Evolutionary conservation across 2,888 invertebrate species (phyloP), one percentile per base, ranked within the genome.

Genomic region (Brachyptera risi): DNA sequence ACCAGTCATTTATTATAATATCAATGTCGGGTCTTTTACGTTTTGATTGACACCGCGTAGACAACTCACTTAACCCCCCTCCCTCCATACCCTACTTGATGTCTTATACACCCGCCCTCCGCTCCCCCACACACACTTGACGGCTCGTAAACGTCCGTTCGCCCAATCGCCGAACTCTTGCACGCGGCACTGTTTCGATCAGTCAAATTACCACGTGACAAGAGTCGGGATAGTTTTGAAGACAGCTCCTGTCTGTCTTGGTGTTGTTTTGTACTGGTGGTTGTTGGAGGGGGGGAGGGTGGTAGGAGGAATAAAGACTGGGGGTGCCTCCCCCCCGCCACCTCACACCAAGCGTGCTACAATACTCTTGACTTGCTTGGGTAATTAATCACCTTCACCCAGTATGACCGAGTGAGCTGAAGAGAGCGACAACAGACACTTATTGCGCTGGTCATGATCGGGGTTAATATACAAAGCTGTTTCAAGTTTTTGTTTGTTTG

Each of bases 11-110:
- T 42, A 42, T 42, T 42, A 42, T 42, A 42, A 13, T 42, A 42
- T 42, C 42, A 21, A 15, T 42, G 42, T 42, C 42, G 17, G 42
- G 42, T n/a, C n/a, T n/a, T n/a, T n/a, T n/a, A n/a, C n/a, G n/a
- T n/a, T n/a, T 42, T 42, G 42, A 42, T 42, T 42, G 42, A 42
- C 42, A 42, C 9, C 21, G 42, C 42, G 42, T 42, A 42, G 42
- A 42, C 42, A 42, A 42, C 11, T 42, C 11, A 42, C 42, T 42
- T 3, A 21, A 42, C 19, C 19, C 42, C 5, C 38, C 19, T 5
- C 42, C 19, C n/a, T n/a, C n/a, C n/a, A n/a, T n/a, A n/a, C n/a
- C n/a, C n/a, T n/a, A n/a, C n/a, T n/a, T n/a, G n/a, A n/a, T n/a
- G n/a, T n/a, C n/a, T n/a, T n/a, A n/a, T n/a, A 2, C 42, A 21